Conservation (phyloP, 2,888 invertebrate species). For the Pristionchus fissidentatus region DNA sequence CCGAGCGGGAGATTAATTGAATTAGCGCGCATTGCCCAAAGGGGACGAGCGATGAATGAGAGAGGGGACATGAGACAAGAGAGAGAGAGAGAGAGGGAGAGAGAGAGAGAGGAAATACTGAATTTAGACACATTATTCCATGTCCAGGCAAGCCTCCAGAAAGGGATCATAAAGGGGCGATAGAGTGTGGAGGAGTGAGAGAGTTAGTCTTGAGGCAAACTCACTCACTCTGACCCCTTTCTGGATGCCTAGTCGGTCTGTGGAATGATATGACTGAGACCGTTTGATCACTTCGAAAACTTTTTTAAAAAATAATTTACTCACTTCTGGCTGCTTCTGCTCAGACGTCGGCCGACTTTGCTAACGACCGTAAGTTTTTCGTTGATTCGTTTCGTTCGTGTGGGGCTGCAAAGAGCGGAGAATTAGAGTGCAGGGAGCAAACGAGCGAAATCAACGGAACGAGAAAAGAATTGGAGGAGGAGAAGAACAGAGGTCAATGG, state of each 20-base stretch:
- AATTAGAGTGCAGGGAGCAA: not conserved
- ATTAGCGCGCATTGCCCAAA: not conserved
- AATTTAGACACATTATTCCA: not conserved
- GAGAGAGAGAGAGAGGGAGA: not conserved
- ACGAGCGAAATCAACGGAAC: not conserved
- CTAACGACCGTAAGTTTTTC: too few species aligned
- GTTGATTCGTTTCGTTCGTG: slow-evolving; percentile 7
- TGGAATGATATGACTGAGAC: too few species aligned
- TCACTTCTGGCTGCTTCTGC: not conserved
- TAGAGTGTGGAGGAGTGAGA: too few species aligned
- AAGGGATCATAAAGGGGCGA: too few species aligned
- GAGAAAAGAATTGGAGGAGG: too few species aligned
- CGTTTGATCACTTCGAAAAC: too few species aligned
- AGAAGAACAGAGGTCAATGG: slow-evolving; percentile 10
- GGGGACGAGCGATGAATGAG: slow-evolving; percentile 12
- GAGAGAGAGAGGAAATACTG: not conserved
- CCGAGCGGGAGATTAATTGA: slow-evolving; percentile 27
- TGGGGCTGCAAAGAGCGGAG: not conserved
- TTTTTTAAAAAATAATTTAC: too few species aligned
- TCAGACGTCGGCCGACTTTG: too few species aligned
- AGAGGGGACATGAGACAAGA: slow-evolving; percentile 3
- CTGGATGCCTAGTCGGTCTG: too few species aligned
- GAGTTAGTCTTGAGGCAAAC: too few species aligned
- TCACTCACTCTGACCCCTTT: not conserved
- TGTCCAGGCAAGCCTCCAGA: too few species aligned